Conservation (phyloP, 2,797 vertebrate species). For the Alectoris magna region DNA sequence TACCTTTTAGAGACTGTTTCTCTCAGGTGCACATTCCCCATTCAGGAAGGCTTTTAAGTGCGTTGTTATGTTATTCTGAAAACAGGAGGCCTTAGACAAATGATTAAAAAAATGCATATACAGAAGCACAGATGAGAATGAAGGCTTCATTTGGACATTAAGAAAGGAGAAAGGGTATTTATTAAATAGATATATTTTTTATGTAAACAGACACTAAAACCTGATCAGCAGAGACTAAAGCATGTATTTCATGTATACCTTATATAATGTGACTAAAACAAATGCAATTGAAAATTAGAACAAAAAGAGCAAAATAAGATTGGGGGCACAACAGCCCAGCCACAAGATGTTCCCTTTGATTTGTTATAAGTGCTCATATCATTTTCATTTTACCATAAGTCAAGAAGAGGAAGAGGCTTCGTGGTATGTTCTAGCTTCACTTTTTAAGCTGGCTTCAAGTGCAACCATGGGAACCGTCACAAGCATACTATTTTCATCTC, state of each 20-base stretch:
- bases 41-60: not conserved
- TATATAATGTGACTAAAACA: not conserved
- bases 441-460: not conserved
- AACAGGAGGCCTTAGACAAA: not conserved
- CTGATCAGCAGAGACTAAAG: not conserved
- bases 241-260: not conserved
- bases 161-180: not conserved
- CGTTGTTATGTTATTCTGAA: not conserved
- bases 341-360: not conserved
- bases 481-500: not conserved
- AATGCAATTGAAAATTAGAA: not conserved
- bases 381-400: not conserved
- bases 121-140: not conserved
- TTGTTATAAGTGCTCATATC: rapidly evolving
- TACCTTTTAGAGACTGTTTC: not conserved
- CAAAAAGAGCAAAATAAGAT: not conserved
- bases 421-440: not conserved
- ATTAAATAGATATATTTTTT: not conserved
- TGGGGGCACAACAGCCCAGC: not conserved
- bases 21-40: not conserved
- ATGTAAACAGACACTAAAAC: not conserved
- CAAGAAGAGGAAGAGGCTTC: not conserved
- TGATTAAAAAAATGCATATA: not conserved
- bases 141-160: not conserved
- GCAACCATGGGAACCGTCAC: not conserved